Evolutionary conservation across 1,140 invertebrate species (phyloP).

Genomic region (Calycopis cecrops): DNA sequence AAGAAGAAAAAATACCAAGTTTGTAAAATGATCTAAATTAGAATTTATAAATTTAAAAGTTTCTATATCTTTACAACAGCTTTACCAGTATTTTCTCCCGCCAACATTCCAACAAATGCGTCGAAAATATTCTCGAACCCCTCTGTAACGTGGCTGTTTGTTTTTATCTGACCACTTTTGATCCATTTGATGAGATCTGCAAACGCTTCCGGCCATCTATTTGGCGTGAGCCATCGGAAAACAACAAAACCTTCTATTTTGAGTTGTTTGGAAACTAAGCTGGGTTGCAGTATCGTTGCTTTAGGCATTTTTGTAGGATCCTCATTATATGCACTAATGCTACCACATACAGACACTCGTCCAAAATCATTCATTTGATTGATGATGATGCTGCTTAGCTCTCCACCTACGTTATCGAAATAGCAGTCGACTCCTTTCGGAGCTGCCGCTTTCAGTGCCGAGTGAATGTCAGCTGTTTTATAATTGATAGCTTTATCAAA

Average conservation of each 20-base stretch:
- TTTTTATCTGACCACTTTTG: slow-evolving; percentile 71
- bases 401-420: slow-evolving; percentile 78
- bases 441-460: slow-evolving; percentile 75
- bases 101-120: slow-evolving; percentile 76
- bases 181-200: slow-evolving; percentile 68
- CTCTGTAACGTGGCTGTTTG: slow-evolving; percentile 70
- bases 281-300: slow-evolving; percentile 69
- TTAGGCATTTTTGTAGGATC: slow-evolving; percentile 35
- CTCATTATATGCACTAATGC: slow-evolving; percentile 74
- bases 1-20: no score
- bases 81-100: slow-evolving; percentile 77
- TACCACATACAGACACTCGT: slow-evolving; percentile 77
- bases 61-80: slow-evolving; percentile 71
- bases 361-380: slow-evolving; percentile 78
- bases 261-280: slow-evolving; percentile 63
- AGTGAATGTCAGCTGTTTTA: slow-evolving; percentile 76
- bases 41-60: no score
- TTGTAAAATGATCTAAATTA: no score
- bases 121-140: slow-evolving; percentile 77
- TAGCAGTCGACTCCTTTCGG: slow-evolving; percentile 82
- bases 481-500: slow-evolving; percentile 85
- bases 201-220: slow-evolving; percentile 64
- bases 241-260: slow-evolving; percentile 72
- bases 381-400: slow-evolving; percentile 76
- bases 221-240: slow-evolving; percentile 16